Evolutionary conservation across 37 sponge, comb jelly and placozoan species (phyloP).

Genomic region (Halisarca cf. caerulea): DNA sequence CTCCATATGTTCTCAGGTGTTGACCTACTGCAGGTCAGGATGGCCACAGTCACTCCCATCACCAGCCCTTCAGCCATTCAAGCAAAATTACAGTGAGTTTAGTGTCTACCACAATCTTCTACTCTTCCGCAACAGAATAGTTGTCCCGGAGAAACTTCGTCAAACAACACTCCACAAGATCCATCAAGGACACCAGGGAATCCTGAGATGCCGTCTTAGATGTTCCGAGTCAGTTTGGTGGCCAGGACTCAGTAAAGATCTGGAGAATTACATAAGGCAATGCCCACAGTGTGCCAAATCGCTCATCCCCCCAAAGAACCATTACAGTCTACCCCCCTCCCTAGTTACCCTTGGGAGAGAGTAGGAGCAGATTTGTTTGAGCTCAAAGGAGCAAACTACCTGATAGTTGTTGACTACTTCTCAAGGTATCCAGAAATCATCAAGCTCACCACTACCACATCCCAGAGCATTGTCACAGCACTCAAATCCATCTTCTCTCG

Average conservation of each 20-base stretch:
- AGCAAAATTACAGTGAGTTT: not conserved
- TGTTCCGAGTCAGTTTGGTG: not conserved
- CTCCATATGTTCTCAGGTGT: not conserved
- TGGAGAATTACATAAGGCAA: not conserved
- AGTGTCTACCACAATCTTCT: not conserved
- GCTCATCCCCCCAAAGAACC: not conserved
- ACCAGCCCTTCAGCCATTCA: not conserved
- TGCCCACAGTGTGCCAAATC: not conserved
- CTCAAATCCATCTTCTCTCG: conserved; percentile 44
- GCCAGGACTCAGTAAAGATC: conserved; percentile 6
- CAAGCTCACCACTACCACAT: conserved; percentile 46
- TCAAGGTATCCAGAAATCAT: conserved; percentile 28
- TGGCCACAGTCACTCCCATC: not conserved
- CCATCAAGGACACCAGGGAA: conserved; percentile 25
- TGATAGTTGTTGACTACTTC: conserved; percentile 46
- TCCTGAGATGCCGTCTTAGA: not conserved
- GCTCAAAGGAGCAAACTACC: not conserved
- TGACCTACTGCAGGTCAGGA: conserved; percentile 18
- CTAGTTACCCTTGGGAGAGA: conserved; percentile 7
- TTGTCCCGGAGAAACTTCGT: not conserved
- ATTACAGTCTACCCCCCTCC: not conserved
- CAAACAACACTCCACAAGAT: not conserved
- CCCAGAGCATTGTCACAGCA: conserved; percentile 19
- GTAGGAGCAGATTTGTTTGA: conserved; percentile 6
- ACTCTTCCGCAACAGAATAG: not conserved